These are phyloP conservation scores for Sesamia nonagrioides DNA, from an alignment of 1,140 invertebrate genomes.

Conservation along the genomic window DNA sequence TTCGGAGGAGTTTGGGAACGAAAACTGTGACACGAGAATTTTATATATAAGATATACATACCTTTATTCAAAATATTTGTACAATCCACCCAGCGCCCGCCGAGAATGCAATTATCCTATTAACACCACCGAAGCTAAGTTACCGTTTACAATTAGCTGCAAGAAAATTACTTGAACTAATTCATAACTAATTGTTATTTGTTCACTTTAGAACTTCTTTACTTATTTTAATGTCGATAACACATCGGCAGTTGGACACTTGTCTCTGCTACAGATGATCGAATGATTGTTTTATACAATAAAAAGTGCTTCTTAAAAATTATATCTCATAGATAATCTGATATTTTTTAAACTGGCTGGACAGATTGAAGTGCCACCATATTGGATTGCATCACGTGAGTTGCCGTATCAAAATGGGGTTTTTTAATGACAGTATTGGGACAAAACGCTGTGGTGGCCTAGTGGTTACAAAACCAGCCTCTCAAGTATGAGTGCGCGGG, in stretches of 20 bases:
- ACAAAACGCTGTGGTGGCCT: too few species aligned
- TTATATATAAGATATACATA: too few species aligned
- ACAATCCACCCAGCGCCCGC: background rate
- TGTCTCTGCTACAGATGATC: background rate
- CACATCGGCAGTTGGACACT: background rate
- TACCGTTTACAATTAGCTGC: conserved; percentile 27
- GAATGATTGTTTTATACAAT: conserved; percentile 11
- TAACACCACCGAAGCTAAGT: conserved; percentile 26
- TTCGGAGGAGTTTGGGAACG: too few species aligned
- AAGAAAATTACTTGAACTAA: conserved; percentile 34
- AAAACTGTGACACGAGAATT: too few species aligned
- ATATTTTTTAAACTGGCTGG: conserved; percentile 40
- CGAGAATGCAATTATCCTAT: background rate
- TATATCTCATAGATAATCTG: conserved; percentile 35
- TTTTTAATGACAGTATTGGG: conserved; percentile 13
- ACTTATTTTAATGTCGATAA: background rate
- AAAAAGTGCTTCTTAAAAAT: conserved; percentile 16
- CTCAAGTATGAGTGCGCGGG: too few species aligned
- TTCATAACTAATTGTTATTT: conserved; percentile 32
- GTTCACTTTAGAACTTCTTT: conserved; percentile 13
- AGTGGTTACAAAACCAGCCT: too few species aligned
- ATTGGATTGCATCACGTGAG: conserved; percentile 46
- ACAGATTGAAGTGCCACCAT: conserved; percentile 53
- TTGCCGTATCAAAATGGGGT: conserved; percentile 2
- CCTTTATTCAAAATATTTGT: conserved; percentile 18